Evolutionary conservation across 2,797 vertebrate genomes (phyloP).

Genomic region (Champsocephalus esox): DNA sequence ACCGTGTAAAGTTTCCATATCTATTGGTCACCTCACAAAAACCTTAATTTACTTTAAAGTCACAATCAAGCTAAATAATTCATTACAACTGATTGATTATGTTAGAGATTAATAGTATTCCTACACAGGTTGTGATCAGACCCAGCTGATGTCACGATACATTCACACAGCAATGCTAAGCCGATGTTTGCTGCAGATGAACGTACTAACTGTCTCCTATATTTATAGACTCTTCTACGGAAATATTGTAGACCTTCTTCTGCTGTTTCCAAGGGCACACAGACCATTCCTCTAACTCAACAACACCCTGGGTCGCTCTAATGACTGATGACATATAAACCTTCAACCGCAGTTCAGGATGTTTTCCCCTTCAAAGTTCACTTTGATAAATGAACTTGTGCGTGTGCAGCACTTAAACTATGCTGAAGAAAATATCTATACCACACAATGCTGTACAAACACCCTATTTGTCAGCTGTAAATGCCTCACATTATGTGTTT

Average conservation of each 20-base stretch:
- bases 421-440: constrained; percentile 35
- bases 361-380: constrained; percentile 59
- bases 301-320: constrained; percentile 40
- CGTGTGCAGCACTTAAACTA: constrained; percentile 15
- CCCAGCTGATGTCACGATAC: background rate
- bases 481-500: constrained; percentile 22
- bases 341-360: constrained; percentile 55
- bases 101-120: background rate
- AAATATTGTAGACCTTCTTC: constrained; percentile 28
- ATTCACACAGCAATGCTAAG: background rate
- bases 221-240: constrained; percentile 51
- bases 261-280: constrained; percentile 55
- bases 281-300: constrained; percentile 39
- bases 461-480: constrained; percentile 8
- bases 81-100: background rate
- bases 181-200: constrained; percentile 6
- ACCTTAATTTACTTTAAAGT: background rate
- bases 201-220: constrained; percentile 20
- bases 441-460: constrained; percentile 14
- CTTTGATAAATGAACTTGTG: constrained; percentile 65
- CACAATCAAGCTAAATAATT: constrained; percentile 1
- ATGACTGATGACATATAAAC: constrained; percentile 68
- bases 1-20: background rate
- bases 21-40: background rate
- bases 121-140: background rate